A percentile compares a stretch with the other conserved stretches of the same genome.
These are phyloP conservation scores for Mobula birostris DNA, from an alignment of 2,113 vertebrate species.

Conservation along the genomic window DNA sequence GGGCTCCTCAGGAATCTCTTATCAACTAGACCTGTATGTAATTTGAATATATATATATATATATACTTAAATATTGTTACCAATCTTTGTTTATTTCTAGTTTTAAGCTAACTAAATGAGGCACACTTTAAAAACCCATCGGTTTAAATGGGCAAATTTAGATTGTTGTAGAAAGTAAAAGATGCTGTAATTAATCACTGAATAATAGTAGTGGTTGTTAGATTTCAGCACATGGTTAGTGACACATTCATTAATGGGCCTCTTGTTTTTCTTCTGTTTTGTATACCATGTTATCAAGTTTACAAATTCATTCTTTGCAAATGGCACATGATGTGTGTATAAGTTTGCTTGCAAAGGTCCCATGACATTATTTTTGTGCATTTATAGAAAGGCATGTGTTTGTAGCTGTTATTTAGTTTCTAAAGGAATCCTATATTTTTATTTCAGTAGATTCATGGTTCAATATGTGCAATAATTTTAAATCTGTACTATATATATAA, in stretches of 20 bases:
- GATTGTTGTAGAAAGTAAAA: background rate
- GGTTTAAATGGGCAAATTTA: background rate
- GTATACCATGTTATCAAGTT: background rate
- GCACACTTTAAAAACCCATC: background rate
- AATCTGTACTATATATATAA: background rate
- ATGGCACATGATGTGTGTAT: background rate
- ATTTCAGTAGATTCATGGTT: background rate
- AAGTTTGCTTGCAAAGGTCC: background rate
- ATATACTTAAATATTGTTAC: background rate
- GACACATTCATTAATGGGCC: background rate
- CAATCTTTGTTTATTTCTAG: background rate
- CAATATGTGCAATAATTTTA: background rate
- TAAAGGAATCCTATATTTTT: background rate
- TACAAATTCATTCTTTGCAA: background rate
- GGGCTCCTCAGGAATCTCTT: constrained; percentile 92
- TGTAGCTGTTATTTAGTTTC: background rate
- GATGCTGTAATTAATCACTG: background rate
- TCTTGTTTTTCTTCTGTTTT: background rate
- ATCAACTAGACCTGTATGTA: constrained; percentile 88
- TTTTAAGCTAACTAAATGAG: background rate
- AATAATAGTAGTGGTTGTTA: background rate
- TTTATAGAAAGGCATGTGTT: background rate
- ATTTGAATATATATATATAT: background rate
- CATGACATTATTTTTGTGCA: background rate
- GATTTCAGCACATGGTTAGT: background rate